A percentile compares a stretch with the other conserved stretches of the same genome.
These are phyloP conservation scores for Oligia latruncula DNA, from an alignment of 2,888 invertebrate genomes.

Conservation along the genomic window DNA sequence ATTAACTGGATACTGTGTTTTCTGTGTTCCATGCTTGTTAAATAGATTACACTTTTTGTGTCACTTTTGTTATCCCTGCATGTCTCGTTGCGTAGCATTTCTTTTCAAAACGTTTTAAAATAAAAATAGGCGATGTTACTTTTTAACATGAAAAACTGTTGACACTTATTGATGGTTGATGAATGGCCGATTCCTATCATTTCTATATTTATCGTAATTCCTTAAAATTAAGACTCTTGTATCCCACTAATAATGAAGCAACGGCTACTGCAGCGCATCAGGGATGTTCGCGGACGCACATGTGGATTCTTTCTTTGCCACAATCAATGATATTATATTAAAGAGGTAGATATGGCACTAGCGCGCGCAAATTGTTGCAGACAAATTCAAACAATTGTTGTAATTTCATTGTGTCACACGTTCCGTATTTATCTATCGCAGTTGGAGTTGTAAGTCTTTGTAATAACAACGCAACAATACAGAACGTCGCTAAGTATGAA, in stretches of 20 bases:
- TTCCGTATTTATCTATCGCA: too few relatives aligned
- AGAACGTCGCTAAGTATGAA: too few relatives aligned
- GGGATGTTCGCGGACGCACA: too few relatives aligned
- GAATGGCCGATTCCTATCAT: neutral
- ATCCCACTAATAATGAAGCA: neutral
- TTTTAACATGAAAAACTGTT: neutral
- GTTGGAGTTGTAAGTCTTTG: too few relatives aligned
- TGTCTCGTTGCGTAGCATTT: neutral
- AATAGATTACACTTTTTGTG: neutral
- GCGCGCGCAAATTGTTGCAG: too few relatives aligned
- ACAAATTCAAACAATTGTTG: too few relatives aligned
- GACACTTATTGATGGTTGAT: neutral
- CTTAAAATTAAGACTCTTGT: neutral
- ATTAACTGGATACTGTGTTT: slow-evolving; percentile 20
- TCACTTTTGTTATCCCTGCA: neutral
- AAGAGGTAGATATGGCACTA: too few relatives aligned
- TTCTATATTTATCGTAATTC: too few relatives aligned
- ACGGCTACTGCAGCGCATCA: neutral
- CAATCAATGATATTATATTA: too few relatives aligned
- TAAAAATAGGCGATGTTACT: neutral
- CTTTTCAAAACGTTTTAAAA: neutral
- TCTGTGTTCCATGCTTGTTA: slow-evolving; percentile 2
- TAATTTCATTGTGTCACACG: too few relatives aligned
- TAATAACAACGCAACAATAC: too few relatives aligned
- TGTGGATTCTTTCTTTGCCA: too few relatives aligned